These are phyloP conservation scores for Nyctibius bracteatus DNA, from an alignment of 2,113 vertebrate genomes.

Conservation along the genomic window DNA sequence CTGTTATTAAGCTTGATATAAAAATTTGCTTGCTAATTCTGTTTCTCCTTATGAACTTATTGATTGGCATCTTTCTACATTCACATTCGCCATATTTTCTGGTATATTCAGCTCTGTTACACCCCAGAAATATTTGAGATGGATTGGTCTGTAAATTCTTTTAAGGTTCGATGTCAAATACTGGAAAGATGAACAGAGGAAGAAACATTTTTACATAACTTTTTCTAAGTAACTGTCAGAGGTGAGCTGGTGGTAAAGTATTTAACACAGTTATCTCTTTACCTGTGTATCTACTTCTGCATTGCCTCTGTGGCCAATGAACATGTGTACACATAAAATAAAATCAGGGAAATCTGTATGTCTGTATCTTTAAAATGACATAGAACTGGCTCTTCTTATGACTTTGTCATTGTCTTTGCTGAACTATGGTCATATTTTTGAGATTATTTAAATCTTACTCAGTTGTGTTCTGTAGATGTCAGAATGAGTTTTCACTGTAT, in stretches of 20 bases:
- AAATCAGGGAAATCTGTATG: not conserved
- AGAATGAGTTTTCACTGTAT: not conserved
- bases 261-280: not conserved
- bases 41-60: not conserved
- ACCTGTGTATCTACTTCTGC: not conserved
- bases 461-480: not conserved
- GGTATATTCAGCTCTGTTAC: not conserved
- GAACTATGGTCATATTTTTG: not conserved
- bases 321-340: not conserved
- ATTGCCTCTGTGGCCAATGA: not conserved
- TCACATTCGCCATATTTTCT: not conserved
- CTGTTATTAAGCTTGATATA: not conserved
- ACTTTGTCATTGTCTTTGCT: not conserved
- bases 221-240: not conserved
- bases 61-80: not conserved
- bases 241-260: not conserved
- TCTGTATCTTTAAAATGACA: not conserved
- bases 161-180: not conserved
- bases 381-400: not conserved
- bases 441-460: not conserved
- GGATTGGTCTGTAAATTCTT: not conserved
- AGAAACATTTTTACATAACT: not conserved
- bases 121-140: not conserved
- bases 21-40: not conserved
- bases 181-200: not conserved